A percentile compares a stretch with the other conserved stretches of the same genome.
These are phyloP conservation scores for Galaxea fascicularis DNA, from an alignment of 92 coral and sea anemone species.

Conservation along the genomic window DNA sequence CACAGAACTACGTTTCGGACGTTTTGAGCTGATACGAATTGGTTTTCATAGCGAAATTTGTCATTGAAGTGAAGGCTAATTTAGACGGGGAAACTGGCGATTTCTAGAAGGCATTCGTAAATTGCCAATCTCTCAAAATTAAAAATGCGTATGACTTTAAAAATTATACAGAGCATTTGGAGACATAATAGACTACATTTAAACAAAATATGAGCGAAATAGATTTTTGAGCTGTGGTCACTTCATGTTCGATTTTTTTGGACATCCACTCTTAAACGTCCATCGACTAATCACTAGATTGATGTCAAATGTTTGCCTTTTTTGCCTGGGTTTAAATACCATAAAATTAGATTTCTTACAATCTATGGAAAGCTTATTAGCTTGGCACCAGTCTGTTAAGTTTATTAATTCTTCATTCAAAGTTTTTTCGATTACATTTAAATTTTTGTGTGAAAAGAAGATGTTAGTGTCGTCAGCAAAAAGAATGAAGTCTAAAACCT, in stretches of 20 bases:
- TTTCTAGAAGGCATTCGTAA: slow-evolving; percentile 29
- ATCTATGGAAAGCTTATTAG: no score
- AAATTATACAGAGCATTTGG: slow-evolving; percentile 43
- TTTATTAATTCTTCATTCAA: no score
- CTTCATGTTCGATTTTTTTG: slow-evolving; percentile 23
- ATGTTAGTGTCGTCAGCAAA: no score
- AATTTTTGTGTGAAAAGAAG: no score
- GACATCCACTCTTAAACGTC: slow-evolving; percentile 51
- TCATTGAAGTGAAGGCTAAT: slow-evolving; percentile 24
- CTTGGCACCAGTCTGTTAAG: no score
- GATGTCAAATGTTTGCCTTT: no score
- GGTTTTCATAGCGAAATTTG: slow-evolving; percentile 51
- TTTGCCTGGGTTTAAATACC: no score
- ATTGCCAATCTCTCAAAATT: slow-evolving; percentile 42
- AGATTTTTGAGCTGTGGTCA: slow-evolving; percentile 55
- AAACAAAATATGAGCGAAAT: slow-evolving; percentile 46
- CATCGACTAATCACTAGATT: no score
- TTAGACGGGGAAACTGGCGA: slow-evolving; percentile 24
- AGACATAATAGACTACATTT: slow-evolving; percentile 35
- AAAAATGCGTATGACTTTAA: slow-evolving; percentile 35
- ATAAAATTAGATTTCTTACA: no score
- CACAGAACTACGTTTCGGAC: slow-evolving; percentile 21
- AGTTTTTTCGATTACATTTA: no score
- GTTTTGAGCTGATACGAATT: slow-evolving; percentile 37
- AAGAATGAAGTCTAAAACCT: no score